These are phyloP conservation scores for Odontamblyopus rebecca DNA, from an alignment of 2,797 vertebrate genomes.

Conservation along the genomic window DNA sequence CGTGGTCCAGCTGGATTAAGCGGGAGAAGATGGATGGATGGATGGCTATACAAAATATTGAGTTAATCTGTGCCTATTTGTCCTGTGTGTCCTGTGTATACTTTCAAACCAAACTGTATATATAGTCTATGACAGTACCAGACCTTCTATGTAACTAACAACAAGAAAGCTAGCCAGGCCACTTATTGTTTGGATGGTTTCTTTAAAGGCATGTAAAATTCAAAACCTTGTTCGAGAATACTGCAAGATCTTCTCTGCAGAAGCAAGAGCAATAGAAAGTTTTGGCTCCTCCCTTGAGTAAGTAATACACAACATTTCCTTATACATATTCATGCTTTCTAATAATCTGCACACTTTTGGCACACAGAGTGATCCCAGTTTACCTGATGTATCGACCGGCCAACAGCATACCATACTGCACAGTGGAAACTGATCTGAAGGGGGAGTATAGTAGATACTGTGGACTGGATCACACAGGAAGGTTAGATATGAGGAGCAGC, in stretches of 20 bases:
- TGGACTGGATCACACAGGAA: conserved; percentile 68
- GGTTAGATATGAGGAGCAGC: conserved; percentile 58
- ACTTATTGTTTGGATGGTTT: conserved; percentile 1
- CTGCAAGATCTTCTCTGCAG: conserved; percentile 93
- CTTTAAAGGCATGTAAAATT: conserved; percentile 87
- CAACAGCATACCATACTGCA: conserved; percentile 88
- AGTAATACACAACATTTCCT: conserved; percentile 63
- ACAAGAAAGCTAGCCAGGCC: background rate
- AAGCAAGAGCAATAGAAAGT: conserved; percentile 80
- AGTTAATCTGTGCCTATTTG: background rate
- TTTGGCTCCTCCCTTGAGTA: conserved; percentile 89
- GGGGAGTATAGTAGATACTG: conserved; percentile 80
- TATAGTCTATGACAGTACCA: background rate
- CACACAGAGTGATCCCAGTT: conserved; percentile 85
- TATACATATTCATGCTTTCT: background rate
- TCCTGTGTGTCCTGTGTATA: background rate
- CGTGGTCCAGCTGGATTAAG: no score
- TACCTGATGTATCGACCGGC: conserved; percentile 92
- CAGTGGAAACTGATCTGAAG: conserved; percentile 86
- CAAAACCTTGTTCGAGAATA: conserved; percentile 95
- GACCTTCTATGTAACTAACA: background rate
- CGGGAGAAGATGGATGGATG: no score
- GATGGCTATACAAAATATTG: no score
- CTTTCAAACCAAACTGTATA: no score
- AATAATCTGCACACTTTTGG: conserved; percentile 10